Evolutionary conservation across 2,888 invertebrate species (phyloP), one percentile per base, ranked within the genome.

Genomic region (Eurois occulta): DNA sequence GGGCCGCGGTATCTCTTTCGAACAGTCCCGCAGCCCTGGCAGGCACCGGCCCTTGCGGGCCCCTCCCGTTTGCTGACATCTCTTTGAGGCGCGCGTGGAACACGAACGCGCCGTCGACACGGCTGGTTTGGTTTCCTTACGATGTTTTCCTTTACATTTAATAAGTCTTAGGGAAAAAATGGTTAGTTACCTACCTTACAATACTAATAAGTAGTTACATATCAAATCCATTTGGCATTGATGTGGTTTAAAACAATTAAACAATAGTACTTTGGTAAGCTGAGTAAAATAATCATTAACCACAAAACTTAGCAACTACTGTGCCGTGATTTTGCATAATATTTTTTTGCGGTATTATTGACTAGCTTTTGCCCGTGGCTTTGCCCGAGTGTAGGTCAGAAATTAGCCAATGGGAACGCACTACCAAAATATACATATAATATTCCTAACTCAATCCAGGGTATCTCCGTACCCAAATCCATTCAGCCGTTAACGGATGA

Each of bases 181-280:
- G 7, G 18, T 38, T 7, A 16, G 7, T 7, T 64, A 32, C 60
- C 60, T 32, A 60, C 11, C 52, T 52, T 8, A 10, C 8, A 32
- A 32, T 35, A 62, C 21, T 21, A 18, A 21, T 58, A n/a, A n/a
- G n/a, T n/a, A 18, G 4, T 32, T 35, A 64, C 64, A 38, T n/a
- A 16, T n/a, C 41, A n/a, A 7, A 64, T n/a, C 6, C 38, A 41
- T 38, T 41, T 41, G 41, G n/a, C 7, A 41, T 65, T 65, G n/a
- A 10, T 65, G 41, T 65, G 65, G 65, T 65, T 65, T 18, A 8
- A n/a, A 65, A 65, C 65, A 65, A 65, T 65, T 65, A 65, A 16
- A 65, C 41, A 65, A 65, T 65, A 65, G 65, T 16, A n/a, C 41
- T 4, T 65, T n/a, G n/a, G 7, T 65, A 41, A n/a, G 18, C n/a